phyloP scores from a whole-genome alignment of 2,888 invertebrate species.

The Perdita meconis region DNA sequence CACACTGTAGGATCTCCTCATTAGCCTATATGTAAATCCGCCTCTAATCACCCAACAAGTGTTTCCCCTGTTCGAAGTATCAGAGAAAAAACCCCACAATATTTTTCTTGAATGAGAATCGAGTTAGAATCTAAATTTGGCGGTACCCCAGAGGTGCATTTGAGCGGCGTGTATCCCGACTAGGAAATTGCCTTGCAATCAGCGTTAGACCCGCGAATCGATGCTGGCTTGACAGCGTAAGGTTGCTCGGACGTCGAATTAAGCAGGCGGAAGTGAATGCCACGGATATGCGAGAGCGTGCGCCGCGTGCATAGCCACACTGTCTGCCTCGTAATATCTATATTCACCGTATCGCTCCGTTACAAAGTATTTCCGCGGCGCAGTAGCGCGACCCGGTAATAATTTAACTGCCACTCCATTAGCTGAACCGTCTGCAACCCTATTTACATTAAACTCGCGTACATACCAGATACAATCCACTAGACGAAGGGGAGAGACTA shows the following conservation, averaged over 20 bases:
- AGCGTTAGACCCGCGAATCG: conserved; percentile 14
- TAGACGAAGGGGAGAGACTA: not conserved
- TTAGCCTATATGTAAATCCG: not conserved
- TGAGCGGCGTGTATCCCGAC: not conserved
- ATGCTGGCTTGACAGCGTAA: conserved; percentile 18
- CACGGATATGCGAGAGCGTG: conserved; percentile 1
- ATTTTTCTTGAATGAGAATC: not conserved
- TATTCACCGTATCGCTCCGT: conserved; percentile 20
- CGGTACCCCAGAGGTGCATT: not conserved
- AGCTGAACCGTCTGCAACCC: not conserved
- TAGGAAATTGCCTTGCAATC: conserved; percentile 34
- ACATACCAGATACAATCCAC: not conserved
- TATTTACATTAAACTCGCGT: not conserved
- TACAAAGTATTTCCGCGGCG: conserved; percentile 16
- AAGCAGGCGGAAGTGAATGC: conserved; percentile 41
- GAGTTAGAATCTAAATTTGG: conserved; percentile 15
- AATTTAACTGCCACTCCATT: conserved; percentile 26
- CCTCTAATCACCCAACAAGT: not conserved
- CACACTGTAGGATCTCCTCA: no score
- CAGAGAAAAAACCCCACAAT: not conserved
- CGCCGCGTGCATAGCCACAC: not conserved
- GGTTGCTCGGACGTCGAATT: conserved; percentile 21
- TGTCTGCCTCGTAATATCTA: conserved; percentile 15
- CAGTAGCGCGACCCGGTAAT: conserved; percentile 18
- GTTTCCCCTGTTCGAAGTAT: not conserved